phyloP scores from a whole-genome alignment of 2,113 vertebrate species.

The Xyliphius kryptos region DNA sequence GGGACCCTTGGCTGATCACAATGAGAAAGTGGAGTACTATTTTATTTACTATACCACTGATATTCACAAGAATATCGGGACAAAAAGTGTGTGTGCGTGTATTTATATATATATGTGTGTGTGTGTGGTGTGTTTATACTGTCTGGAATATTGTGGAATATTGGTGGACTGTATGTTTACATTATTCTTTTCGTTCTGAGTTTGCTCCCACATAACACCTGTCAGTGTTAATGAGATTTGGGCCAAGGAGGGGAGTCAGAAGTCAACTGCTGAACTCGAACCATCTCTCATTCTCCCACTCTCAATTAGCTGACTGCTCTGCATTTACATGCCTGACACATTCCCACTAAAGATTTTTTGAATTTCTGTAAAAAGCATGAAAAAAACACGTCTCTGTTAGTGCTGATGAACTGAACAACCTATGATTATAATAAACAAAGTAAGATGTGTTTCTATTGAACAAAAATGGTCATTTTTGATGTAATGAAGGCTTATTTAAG shows the following conservation, averaged over 20 bases:
- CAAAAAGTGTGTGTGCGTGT: too few relatives aligned
- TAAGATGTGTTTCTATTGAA: too few relatives aligned
- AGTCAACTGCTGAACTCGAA: slow-evolving; percentile 21
- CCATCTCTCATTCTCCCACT: slow-evolving; percentile 27
- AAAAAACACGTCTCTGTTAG: too few relatives aligned
- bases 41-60: too few relatives aligned
- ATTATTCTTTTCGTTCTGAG: slow-evolving; percentile 34
- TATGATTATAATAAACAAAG: too few relatives aligned
- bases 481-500: too few relatives aligned
- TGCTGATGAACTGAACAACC: too few relatives aligned
- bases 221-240: slow-evolving; percentile 36
- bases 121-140: slow-evolving; percentile 30
- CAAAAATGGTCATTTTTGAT: too few relatives aligned
- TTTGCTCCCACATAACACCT: slow-evolving; percentile 30
- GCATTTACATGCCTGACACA: slow-evolving; percentile 11
- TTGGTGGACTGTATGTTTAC: slow-evolving; percentile 29
- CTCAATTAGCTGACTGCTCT: slow-evolving; percentile 25
- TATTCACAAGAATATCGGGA: too few relatives aligned
- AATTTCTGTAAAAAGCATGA: not conserved
- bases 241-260: slow-evolving; percentile 32
- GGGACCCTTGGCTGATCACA: too few relatives aligned
- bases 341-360: slow-evolving; percentile 2
- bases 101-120: too few relatives aligned
- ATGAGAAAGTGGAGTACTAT: too few relatives aligned
- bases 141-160: slow-evolving; percentile 11